phyloP scores from a whole-genome alignment of 2,113 vertebrate genomes.

The Corythornis vintsioides region DNA sequence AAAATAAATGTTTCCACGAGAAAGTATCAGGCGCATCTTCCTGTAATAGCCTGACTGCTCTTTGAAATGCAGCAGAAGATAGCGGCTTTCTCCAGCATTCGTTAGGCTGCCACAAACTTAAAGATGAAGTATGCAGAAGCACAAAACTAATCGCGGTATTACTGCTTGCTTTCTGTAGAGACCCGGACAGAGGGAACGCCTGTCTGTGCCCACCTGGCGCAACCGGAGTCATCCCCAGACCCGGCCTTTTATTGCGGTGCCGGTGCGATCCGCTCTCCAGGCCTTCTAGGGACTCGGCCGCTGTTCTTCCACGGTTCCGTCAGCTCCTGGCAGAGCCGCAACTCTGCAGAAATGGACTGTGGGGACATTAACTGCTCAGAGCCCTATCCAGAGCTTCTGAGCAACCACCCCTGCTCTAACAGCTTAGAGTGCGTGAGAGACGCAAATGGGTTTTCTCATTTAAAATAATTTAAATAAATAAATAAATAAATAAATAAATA shows the following conservation, averaged over 20 bases:
- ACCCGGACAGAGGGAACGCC: rapidly evolving
- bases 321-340: background rate
- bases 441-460: background rate
- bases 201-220: background rate
- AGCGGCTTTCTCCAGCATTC: background rate
- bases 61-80: background rate
- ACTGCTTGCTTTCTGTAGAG: background rate
- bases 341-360: rapidly evolving
- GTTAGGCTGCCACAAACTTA: background rate
- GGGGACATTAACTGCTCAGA: background rate
- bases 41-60: background rate
- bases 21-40: background rate
- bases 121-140: background rate
- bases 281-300: background rate
- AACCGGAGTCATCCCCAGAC: rapidly evolving
- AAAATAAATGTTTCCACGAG: background rate
- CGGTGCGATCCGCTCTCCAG: background rate
- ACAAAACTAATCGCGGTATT: background rate
- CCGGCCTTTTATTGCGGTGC: background rate
- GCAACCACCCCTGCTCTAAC: rapidly evolving
- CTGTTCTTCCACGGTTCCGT: background rate
- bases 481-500: no score
- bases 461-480: no score
- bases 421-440: rapidly evolving
- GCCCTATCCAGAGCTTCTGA: rapidly evolving